These are phyloP conservation scores for Aix galericulata DNA, from an alignment of 2,113 vertebrate genomes.

Conservation along the genomic window DNA sequence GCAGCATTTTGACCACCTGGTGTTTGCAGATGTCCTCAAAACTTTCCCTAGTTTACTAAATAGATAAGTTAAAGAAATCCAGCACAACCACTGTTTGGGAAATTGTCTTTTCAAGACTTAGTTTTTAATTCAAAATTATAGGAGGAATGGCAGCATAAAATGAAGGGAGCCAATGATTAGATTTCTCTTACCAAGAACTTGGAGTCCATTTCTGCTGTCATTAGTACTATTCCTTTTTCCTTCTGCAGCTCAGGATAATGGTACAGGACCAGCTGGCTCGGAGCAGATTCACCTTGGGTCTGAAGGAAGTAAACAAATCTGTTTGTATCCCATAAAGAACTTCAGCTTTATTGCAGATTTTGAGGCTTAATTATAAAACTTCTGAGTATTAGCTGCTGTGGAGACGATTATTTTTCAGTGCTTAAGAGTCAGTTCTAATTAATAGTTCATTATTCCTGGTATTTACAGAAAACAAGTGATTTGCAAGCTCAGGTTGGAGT, in stretches of 20 bases:
- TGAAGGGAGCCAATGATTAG: not conserved
- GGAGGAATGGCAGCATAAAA: not conserved
- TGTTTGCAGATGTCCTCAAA: too few relatives aligned
- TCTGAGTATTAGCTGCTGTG: not conserved
- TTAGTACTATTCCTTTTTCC: constrained; percentile 91
- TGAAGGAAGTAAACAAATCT: constrained; percentile 58
- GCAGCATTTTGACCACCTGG: too few relatives aligned
- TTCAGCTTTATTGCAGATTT: not conserved
- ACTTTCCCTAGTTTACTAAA: not conserved
- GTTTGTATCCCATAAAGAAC: not conserved
- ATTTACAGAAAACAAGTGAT: not conserved
- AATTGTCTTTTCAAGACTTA: not conserved
- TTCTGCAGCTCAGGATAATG: constrained; percentile 92
- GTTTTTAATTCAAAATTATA: not conserved
- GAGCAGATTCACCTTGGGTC: constrained; percentile 86
- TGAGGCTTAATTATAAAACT: not conserved
- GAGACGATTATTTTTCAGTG: not conserved
- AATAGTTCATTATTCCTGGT: not conserved
- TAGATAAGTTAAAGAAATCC: not conserved
- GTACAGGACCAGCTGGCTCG: constrained; percentile 92
- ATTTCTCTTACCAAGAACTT: constrained; percentile 86
- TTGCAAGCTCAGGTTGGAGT: not conserved
- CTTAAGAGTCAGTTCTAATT: not conserved
- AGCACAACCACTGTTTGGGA: not conserved
- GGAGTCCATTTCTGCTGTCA: constrained; percentile 93